Evolutionary conservation across 2,888 invertebrate species (phyloP), one percentile per base, ranked within the genome.

Genomic region (Mimumesa dahlbomi): DNA sequence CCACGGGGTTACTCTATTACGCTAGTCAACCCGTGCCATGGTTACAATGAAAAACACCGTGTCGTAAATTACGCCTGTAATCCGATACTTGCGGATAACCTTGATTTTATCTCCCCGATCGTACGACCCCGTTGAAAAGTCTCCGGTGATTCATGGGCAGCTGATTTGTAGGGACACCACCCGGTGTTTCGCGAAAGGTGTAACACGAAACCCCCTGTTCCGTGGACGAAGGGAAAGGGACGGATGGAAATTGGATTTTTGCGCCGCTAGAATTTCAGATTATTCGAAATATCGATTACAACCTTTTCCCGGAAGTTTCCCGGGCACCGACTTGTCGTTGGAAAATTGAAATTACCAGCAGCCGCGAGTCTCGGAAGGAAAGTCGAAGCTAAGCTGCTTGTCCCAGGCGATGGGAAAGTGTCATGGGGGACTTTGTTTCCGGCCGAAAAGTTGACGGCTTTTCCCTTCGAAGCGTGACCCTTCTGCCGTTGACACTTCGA

Each of bases 1-100:
- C 80, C 72, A 63, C 38, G 54, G 63, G 45, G 69, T 62, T 65
- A 71, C 57, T 72, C 69, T 72, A 77, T 79, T 79, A 74, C 80
- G 40, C 42, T 38, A 72, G 77, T 62, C 74, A 70, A 16, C 43
- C 31, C n/a, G 29, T 29, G 52, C 40, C 54, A 36, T 42, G 18
- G 57, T 19, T 19, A 21, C 52, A 31, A 42, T 38, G 67, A 79
- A 79, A 79, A 78, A 78, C 71, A 42, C 43, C 3, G 14, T 18
- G 11, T 18, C 68, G 45, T 79, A 65, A 63, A 76, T 79, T 63
- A 79, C 36, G n/a, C 56, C 45, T 14, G 62, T 45, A 29, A 52
- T 57, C 40, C 38, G 48, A 34, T 52, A 54, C 45, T 25, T 34
- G 48, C 29, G 40, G 11, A 6, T 13, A 11, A 34, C n/a, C 16